Percentiles rank a stretch among this genome's conserved stretches.
phyloP scores from a whole-genome alignment of 2,888 invertebrate genomes.

The Acleris laterana region DNA sequence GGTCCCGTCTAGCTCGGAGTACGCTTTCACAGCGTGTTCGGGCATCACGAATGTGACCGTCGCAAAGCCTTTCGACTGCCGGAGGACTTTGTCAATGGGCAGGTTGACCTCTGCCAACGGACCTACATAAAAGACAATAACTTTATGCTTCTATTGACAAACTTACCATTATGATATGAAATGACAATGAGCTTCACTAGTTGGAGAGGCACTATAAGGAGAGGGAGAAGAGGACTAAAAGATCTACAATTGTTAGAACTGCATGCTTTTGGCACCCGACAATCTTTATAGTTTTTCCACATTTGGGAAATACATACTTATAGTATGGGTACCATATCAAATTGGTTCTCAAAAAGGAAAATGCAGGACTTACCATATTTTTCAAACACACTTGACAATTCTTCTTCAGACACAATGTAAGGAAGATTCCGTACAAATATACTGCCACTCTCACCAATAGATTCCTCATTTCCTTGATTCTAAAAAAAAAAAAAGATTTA shows the following conservation, averaged over 20 bases:
- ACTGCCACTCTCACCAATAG: slow-evolving; percentile 94
- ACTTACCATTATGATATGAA: too few relatives aligned
- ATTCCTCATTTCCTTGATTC: slow-evolving; percentile 85
- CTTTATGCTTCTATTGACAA: background rate
- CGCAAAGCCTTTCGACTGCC: slow-evolving; percentile 96
- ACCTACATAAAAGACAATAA: slow-evolving; percentile 78
- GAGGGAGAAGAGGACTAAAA: too few relatives aligned
- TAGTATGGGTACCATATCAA: too few relatives aligned
- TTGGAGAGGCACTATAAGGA: too few relatives aligned
- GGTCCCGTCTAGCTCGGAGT: slow-evolving; percentile 94
- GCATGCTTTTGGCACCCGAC: too few relatives aligned
- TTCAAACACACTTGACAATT: slow-evolving; percentile 92
- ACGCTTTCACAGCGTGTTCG: slow-evolving; percentile 96
- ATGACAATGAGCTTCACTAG: too few relatives aligned
- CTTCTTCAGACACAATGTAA: slow-evolving; percentile 93
- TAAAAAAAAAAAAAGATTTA: background rate
- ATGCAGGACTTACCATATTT: slow-evolving; percentile 87
- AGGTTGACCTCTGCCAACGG: slow-evolving; percentile 94
- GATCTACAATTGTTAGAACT: too few relatives aligned
- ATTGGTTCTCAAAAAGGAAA: background rate
- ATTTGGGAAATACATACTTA: too few relatives aligned
- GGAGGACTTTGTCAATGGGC: slow-evolving; percentile 92
- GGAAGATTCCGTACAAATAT: slow-evolving; percentile 96
- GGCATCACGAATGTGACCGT: slow-evolving; percentile 96
- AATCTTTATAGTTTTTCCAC: too few relatives aligned